Base-by-base conservation (phyloP, 2,888 invertebrate genomes). In the Adelognathus sp. region DNA sequence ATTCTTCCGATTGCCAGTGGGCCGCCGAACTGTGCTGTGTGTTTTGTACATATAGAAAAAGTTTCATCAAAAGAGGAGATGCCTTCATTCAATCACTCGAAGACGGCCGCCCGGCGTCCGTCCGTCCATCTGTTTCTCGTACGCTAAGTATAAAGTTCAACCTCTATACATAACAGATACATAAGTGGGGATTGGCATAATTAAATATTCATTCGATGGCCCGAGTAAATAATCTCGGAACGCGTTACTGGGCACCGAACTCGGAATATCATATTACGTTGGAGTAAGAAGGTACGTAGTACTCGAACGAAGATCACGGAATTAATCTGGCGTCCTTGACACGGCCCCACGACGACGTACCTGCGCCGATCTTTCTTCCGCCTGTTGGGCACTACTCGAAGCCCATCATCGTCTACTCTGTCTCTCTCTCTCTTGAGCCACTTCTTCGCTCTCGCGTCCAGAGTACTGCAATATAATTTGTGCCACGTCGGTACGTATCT, bases 381-480 rank as follows among this genome's bases (percentile, higher is more conserved):
- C 74, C 50, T 21, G 50, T 18, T 74, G 61, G 61, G n/a, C n/a
- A n/a, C n/a, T 61, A 60, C 66, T 79, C 54, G 79, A 79, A n/a
- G 67, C 79, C 71, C 66, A 71, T 79, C 75, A 60, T 71, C 54
- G n/a, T n/a, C n/a, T n/a, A n/a, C n/a, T n/a, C n/a, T n/a, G n/a
- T n/a, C n/a, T n/a, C n/a, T n/a, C n/a, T n/a, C n/a, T n/a, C 44
- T 54, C 66, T 67, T 54, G 71, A 79, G 46, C 70, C 71, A 61
- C 70, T 71, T 58, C 63, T 71, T 63, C 46, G 64, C 66, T 75
- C 71, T 71, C 31, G 44, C 60, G 52, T 36, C 60, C 70, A 70
- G 71, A 79, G 71, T 71, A 71, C 66, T 67, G 70, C 79, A 71
- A 79, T 79, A 75, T 79, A 71, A 75, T 79, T 75, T 71, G 66